Evolutionary conservation across 35 echinoderm and acorn worm species (phyloP).

Genomic region (Ophioderma brevispina): DNA sequence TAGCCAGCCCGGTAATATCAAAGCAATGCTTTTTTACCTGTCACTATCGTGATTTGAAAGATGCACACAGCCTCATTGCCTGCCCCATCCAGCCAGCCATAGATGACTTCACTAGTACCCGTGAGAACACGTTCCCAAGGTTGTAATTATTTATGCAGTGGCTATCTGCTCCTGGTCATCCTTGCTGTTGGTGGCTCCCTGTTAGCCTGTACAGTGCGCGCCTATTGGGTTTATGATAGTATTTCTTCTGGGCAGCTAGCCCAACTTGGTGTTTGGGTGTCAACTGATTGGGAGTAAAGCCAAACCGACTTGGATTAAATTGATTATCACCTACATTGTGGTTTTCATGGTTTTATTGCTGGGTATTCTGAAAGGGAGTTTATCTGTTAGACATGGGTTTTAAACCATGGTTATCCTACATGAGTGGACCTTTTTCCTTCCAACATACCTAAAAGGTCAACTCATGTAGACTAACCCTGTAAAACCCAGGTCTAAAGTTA

Average conservation of each 20-base stretch:
- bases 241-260: constrained; percentile 34
- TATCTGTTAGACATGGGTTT: too few species aligned
- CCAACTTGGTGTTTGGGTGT: constrained; percentile 19
- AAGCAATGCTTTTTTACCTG: not conserved
- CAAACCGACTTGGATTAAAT: too few species aligned
- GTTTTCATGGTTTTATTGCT: too few species aligned
- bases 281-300: not conserved
- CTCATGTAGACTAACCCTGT: too few species aligned
- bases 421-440: too few species aligned
- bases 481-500: too few species aligned
- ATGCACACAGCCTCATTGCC: constrained; percentile 19
- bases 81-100: constrained; percentile 62
- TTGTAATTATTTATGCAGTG: not conserved
- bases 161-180: constrained; percentile 55
- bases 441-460: too few species aligned
- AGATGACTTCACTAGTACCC: constrained; percentile 50
- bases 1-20: too few species aligned
- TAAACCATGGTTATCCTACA: too few species aligned
- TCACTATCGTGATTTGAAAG: not conserved
- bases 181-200: constrained; percentile 23
- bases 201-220: constrained; percentile 58
- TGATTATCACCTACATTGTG: too few species aligned
- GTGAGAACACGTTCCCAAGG: constrained; percentile 35
- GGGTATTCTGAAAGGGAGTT: too few species aligned
- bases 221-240: constrained; percentile 19